These are phyloP conservation scores for Egretta garzetta DNA, from an alignment of 2,113 vertebrate species.

Conservation along the genomic window DNA sequence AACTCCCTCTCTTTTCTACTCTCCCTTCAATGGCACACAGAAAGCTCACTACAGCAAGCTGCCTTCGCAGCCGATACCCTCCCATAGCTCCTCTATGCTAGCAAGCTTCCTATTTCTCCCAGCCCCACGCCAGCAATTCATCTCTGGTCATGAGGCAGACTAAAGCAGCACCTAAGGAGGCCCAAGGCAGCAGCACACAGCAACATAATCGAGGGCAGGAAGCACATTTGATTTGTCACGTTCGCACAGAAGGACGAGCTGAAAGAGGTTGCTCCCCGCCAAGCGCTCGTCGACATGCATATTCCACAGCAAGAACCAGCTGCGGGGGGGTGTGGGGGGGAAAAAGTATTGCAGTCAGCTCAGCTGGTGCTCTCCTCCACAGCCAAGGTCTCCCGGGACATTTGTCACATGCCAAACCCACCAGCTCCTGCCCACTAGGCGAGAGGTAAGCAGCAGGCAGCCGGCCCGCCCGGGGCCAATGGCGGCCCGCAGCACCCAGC, in stretches of 20 bases:
- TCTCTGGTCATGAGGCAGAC: background rate
- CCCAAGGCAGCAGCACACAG: background rate
- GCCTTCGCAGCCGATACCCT: background rate
- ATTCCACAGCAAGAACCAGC: conserved; percentile 23
- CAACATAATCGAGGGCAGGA: background rate
- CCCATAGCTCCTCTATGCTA: background rate
- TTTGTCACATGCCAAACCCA: conserved; percentile 69
- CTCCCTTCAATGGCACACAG: background rate
- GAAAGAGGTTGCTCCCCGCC: background rate
- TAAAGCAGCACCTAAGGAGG: background rate
- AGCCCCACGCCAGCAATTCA: background rate
- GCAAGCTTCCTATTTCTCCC: background rate
- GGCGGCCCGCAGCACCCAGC: conserved; percentile 59
- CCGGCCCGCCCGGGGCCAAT: conserved; percentile 81
- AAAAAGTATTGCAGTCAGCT: background rate
- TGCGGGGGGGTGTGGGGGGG: background rate
- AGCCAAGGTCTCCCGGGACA: conserved; percentile 76
- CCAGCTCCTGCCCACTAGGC: conserved; percentile 75
- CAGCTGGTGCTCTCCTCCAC: conserved; percentile 43
- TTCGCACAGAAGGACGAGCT: background rate
- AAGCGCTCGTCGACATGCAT: conserved; percentile 34
- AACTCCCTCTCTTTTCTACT: background rate
- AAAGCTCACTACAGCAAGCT: background rate
- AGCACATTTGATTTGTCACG: conserved; percentile 20
- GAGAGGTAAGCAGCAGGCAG: conserved; percentile 82